phyloP scores from a whole-genome alignment of 1,140 invertebrate genomes.

The Tetragonula clypearis region DNA sequence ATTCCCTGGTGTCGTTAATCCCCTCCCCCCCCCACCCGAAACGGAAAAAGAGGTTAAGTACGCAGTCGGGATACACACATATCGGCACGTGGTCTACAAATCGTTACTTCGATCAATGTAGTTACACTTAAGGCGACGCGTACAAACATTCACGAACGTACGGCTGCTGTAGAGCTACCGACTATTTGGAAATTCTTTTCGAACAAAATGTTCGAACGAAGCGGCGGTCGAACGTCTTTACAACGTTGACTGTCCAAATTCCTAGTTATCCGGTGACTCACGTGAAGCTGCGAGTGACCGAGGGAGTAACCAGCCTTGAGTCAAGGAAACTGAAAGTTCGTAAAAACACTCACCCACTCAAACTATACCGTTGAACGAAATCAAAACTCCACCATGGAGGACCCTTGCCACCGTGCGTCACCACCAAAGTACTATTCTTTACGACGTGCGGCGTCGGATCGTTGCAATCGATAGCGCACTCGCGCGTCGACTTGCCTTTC shows the following conservation, averaged over 20 bases:
- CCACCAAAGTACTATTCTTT: not conserved
- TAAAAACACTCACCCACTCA: conserved; percentile 11
- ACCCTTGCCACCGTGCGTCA: conserved; percentile 29
- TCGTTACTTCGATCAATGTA: not conserved
- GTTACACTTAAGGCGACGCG: not conserved
- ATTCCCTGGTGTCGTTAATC: not conserved
- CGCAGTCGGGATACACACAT: not conserved
- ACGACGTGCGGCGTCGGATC: conserved; percentile 7
- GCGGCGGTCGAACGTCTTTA: not conserved
- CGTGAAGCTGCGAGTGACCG: no score
- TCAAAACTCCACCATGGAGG: not conserved
- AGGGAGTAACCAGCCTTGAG: not conserved
- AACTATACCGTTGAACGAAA: conserved; percentile 8
- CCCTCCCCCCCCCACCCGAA: no score
- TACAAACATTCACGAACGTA: not conserved
- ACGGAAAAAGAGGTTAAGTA: conserved; percentile 14
- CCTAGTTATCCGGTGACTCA: not conserved
- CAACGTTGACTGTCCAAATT: not conserved
- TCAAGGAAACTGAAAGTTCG: not conserved
- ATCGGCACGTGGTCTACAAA: not conserved
- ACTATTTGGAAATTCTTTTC: not conserved
- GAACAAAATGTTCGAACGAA: conserved; percentile 42
- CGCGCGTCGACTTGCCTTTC: not conserved
- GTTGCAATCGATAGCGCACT: not conserved
- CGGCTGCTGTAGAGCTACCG: not conserved